These are phyloP conservation scores for Dasyurus viverrinus DNA, from an alignment of 2,113 vertebrate genomes.

Conservation along the genomic window DNA sequence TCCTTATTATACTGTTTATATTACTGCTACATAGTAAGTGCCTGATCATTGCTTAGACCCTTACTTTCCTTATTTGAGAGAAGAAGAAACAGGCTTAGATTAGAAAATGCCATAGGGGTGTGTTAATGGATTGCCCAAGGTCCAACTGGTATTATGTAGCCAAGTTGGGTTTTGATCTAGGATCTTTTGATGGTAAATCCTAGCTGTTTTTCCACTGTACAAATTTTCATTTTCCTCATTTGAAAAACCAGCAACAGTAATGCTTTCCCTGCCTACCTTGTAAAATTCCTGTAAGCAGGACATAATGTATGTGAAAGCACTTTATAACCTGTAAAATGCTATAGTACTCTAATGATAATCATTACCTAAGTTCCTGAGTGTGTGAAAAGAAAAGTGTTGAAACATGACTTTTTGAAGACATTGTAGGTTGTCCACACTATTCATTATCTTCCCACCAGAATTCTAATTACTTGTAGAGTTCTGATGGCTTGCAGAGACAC, in stretches of 20 bases:
- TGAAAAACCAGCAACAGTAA: not conserved
- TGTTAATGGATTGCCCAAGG: not conserved
- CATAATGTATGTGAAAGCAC: not conserved
- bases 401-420: not conserved
- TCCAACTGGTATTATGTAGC: not conserved
- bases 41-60: too few relatives aligned
- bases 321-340: slow-evolving; percentile 2
- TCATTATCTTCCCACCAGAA: not conserved
- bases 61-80: too few relatives aligned
- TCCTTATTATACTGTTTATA: too few relatives aligned
- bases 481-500: not conserved
- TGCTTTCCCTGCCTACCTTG: not conserved
- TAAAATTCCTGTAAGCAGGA: not conserved
- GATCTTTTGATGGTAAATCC: not conserved
- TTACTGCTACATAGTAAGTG: not conserved
- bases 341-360: not conserved
- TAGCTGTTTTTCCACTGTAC: not conserved
- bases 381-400: not conserved
- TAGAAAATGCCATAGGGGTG: too few relatives aligned
- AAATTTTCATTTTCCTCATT: not conserved
- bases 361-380: not conserved
- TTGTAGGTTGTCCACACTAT: not conserved
- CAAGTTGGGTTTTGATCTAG: not conserved
- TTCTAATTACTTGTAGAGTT: not conserved
- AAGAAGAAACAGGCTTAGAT: not conserved